Conservation (phyloP, 2,888 invertebrate species). For the Platynereis dumerilii region DNA sequence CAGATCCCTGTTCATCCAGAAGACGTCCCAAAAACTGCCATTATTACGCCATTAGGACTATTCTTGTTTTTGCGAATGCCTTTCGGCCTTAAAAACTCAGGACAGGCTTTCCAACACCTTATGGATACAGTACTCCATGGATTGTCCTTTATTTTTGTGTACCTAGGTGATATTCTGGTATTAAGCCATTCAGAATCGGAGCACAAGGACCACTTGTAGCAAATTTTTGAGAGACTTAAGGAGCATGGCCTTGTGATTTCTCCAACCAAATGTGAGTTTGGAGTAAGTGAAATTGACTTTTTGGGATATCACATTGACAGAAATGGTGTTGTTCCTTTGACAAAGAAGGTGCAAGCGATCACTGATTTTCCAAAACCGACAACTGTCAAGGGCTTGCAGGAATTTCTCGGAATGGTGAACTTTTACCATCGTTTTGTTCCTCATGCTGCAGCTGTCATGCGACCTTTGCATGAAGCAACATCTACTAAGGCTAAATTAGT, state of each 20-base stretch:
- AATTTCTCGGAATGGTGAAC: no score
- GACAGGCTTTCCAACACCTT: conserved; percentile 22
- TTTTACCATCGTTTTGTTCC: no score
- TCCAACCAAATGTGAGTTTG: conserved; percentile 33
- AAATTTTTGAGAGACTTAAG: conserved; percentile 26
- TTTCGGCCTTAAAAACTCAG: no score
- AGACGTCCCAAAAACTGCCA: conserved; percentile 11
- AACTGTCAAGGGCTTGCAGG: no score
- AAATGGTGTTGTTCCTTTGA: conserved; percentile 16
- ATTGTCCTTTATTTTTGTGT: conserved; percentile 11
- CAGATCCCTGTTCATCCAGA: no score
- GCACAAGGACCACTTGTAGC: conserved; percentile 21
- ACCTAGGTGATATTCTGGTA: neutral
- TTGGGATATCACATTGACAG: conserved; percentile 30
- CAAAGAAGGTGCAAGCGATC: conserved; percentile 5
- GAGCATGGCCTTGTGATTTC: conserved; percentile 29
- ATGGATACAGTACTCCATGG: conserved; percentile 19
- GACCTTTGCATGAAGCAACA: no score
- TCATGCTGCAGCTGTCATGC: no score
- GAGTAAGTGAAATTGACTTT: conserved; percentile 30
- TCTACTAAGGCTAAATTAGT: no score
- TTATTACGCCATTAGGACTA: neutral
- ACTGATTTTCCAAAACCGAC: neutral
- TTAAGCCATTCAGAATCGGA: neutral
- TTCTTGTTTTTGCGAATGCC: conserved; percentile 26